A percentile compares a stretch with the other conserved stretches of the same genome.
phyloP scores from a whole-genome alignment of 2,797 vertebrate species.

The Rallus crepitans region DNA sequence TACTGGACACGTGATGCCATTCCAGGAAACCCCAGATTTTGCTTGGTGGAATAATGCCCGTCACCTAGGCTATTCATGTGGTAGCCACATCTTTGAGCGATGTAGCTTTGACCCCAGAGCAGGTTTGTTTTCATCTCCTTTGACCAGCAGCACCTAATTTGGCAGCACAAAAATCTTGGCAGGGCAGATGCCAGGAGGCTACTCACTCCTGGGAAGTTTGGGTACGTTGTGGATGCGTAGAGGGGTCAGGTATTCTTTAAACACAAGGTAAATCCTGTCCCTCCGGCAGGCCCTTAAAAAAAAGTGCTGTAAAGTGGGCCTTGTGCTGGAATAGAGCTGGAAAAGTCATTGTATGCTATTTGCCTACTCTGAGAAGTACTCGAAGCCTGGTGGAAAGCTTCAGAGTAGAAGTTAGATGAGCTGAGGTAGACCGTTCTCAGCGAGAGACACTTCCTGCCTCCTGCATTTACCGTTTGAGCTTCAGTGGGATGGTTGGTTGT shows the following conservation, averaged over 20 bases:
- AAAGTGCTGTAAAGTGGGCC: not conserved
- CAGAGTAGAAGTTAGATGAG: not conserved
- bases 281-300: not conserved
- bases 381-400: not conserved
- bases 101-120: not conserved
- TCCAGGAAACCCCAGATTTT: not conserved
- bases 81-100: not conserved
- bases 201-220: accelerated
- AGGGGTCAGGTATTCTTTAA: not conserved
- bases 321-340: not conserved
- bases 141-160: not conserved
- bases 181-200: not conserved
- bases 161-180: not conserved
- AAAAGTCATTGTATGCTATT: not conserved
- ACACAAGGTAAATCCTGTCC: not conserved
- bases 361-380: not conserved
- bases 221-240: accelerated
- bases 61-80: not conserved
- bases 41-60: not conserved
- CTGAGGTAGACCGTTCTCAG: not conserved
- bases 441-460: not conserved
- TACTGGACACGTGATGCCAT: not conserved
- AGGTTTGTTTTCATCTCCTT: not conserved
- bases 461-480: not conserved
- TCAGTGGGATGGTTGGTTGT: not conserved